Conservation (phyloP, 1,140 invertebrate species). For the Plutomurus gul region DNA sequence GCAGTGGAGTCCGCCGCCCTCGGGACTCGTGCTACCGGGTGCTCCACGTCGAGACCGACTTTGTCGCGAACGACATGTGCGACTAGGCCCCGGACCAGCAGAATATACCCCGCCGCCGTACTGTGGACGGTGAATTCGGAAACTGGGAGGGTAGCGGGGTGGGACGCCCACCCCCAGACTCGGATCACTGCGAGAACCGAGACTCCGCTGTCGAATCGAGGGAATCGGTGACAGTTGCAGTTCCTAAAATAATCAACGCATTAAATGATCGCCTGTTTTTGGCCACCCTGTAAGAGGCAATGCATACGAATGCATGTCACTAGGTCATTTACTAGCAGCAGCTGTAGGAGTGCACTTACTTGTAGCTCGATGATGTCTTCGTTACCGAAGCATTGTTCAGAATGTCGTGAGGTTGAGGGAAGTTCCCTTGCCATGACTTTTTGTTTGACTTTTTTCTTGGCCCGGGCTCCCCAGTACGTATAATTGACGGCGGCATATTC, state of each 20-base stretch:
- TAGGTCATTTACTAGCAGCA: no score
- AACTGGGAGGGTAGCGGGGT: constrained; percentile 74
- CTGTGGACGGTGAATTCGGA: constrained; percentile 70
- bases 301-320: neutral
- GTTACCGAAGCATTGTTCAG: constrained; percentile 54
- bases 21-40: no score
- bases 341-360: constrained; percentile 58
- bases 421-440: constrained; percentile 30
- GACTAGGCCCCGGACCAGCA: neutral
- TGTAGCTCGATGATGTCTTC: constrained; percentile 79
- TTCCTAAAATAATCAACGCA: constrained; percentile 56
- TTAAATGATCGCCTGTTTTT: neutral
- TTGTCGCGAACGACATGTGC: neutral
- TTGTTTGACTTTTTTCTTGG: constrained; percentile 53
- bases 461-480: constrained; percentile 85
- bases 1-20: neutral
- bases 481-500: constrained; percentile 99
- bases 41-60: neutral
- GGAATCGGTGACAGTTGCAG: constrained; percentile 80
- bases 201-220: constrained; percentile 65
- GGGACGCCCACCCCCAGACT: constrained; percentile 59
- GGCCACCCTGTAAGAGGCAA: neutral
- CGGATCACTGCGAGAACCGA: constrained; percentile 50
- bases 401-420: constrained; percentile 42
- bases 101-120: constrained; percentile 60